Base-by-base conservation (phyloP, 1,140 invertebrate species). In the Aphis craccivora region DNA sequence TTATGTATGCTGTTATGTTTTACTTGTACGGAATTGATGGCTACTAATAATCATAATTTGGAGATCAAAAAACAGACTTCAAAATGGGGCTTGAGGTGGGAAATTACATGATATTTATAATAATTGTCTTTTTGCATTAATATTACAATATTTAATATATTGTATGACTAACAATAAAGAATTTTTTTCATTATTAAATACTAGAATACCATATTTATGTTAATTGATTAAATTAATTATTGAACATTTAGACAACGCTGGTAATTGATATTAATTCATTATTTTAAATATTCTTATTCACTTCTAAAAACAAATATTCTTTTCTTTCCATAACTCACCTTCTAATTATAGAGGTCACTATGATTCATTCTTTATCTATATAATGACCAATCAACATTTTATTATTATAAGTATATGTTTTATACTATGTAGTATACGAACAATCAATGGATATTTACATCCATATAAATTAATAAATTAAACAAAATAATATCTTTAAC, bases 91-190 rank as follows among this genome's bases (percentile, higher is more conserved):
- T 76, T 14, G 60, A 76, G 60, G 60, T 5, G 60, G 60, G 60
- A 76, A 76, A 76, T 76, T 76, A 76, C 18, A n/a, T 76, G 5
- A 76, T 76, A 76, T 76, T 76, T 76, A 76, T 76, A 76, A 76
- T 76, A 18, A 76, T 76, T 76, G 60, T 76, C 60, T 76, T 67
- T 67, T 76, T 76, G n/a, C 14, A 76, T 76, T 76, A 7, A 76
- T 76, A 76, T 76, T 76, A n/a, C 60, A 76, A n/a, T 76, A 76
- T 76, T 76, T 76, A 76, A n/a, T 60, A 76, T 76, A 76, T 76
- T 76, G n/a, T 76, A 76, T 6, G 14, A 18, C 60, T 76, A 76
- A 76, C 60, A 76, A 76, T n/a, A n/a, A n/a, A 76, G 60, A 18
- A 18, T 76, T 76, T n/a, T 60, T 76, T 76, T 18, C 11, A 18